Evolutionary conservation across 2,797 vertebrate species (phyloP).

Genomic region (Cygnus olor): DNA sequence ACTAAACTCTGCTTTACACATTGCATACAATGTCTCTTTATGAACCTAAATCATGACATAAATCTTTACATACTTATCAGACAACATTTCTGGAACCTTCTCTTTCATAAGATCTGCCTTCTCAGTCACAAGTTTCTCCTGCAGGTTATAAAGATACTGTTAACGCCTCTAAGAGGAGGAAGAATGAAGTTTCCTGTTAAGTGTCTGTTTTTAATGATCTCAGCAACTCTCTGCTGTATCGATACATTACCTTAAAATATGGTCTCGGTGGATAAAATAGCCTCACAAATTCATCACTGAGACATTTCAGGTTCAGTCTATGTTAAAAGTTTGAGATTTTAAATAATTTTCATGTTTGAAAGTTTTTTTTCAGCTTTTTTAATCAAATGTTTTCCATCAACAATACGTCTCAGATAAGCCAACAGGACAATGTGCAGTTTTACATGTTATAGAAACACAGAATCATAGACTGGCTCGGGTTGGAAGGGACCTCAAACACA

Average conservation of each 20-base stretch:
- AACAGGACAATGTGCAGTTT: neutral
- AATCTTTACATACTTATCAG: neutral
- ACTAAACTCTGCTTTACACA: neutral
- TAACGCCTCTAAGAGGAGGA: neutral
- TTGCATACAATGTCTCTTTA: neutral
- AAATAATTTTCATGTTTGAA: neutral
- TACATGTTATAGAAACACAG: neutral
- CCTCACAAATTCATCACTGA: neutral
- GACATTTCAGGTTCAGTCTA: neutral
- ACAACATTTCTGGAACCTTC: neutral
- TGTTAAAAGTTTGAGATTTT: neutral
- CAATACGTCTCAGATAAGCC: neutral
- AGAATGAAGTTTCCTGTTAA: neutral
- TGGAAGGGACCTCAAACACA: no score
- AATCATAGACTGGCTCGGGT: no score
- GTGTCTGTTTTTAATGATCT: neutral
- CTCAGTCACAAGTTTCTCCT: neutral
- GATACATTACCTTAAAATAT: neutral
- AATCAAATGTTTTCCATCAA: neutral
- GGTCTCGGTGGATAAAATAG: neutral
- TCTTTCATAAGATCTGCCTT: neutral
- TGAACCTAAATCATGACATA: neutral
- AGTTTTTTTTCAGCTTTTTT: neutral
- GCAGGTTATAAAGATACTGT: neutral
- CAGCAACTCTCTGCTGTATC: neutral